Conservation (phyloP, 2,888 invertebrate genomes). For the Zonitis immaculata region DNA sequence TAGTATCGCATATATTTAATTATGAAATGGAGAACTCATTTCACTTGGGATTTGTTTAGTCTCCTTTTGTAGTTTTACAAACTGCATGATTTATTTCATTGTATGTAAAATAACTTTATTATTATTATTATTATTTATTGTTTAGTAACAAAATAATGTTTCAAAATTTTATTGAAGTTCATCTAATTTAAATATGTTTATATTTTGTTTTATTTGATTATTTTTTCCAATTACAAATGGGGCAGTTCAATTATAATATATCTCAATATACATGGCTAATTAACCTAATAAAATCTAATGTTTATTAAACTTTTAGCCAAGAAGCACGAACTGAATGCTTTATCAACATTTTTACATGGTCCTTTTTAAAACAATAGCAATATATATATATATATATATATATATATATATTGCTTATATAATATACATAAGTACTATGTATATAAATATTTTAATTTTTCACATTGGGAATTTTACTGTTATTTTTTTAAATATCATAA, state of each 20-base stretch:
- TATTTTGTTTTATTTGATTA: constrained; percentile 12
- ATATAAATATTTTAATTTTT: not conserved
- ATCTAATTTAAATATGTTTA: constrained; percentile 13
- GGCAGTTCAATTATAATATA: constrained; percentile 15
- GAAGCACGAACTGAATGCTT: constrained; percentile 29
- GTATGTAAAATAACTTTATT: not conserved
- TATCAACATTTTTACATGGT: constrained; percentile 26
- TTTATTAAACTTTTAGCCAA: constrained; percentile 23
- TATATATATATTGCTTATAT: not conserved
- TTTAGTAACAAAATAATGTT: not conserved
- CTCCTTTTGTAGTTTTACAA: constrained; percentile 6
- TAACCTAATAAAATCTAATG: constrained; percentile 26
- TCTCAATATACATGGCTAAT: constrained; percentile 25
- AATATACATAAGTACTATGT: constrained; percentile 7
- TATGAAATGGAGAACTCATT: not conserved
- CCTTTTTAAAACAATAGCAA: constrained; percentile 13
- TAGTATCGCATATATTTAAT: not conserved
- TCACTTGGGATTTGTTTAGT: constrained; percentile 14
- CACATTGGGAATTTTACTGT: not conserved
- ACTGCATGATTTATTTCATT: not conserved
- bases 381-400: not conserved
- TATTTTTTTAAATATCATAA: not conserved
- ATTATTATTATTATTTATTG: not conserved
- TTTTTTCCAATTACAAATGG: constrained; percentile 10
- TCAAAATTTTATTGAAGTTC: constrained; percentile 17